Conservation (phyloP, 2,113 vertebrate genomes). For the Mormyrus lacerda region DNA sequence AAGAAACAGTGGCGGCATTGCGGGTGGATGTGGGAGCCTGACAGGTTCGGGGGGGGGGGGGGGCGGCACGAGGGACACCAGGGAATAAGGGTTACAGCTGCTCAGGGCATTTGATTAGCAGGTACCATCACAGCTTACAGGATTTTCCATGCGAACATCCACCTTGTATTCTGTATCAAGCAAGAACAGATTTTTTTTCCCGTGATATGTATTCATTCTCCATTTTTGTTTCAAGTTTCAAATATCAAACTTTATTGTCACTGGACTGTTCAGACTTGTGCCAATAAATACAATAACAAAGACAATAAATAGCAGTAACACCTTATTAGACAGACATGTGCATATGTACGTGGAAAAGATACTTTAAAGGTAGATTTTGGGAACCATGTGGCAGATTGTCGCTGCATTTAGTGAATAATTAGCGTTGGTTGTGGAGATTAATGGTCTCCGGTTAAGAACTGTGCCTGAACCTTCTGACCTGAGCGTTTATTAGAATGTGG, state of each 20-base stretch:
- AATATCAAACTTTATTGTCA: slow-evolving; percentile 25
- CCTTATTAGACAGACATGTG: neutral
- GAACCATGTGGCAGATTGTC: neutral
- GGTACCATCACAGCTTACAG: neutral
- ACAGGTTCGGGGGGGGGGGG: too few relatives aligned
- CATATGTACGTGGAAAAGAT: slow-evolving; percentile 48
- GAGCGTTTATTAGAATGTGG: neutral
- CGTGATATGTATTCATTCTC: neutral
- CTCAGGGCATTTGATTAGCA: neutral
- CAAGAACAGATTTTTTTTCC: neutral
- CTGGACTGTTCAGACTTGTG: neutral
- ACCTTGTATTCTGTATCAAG: neutral
- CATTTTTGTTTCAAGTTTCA: neutral
- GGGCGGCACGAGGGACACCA: neutral
- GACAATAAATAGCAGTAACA: neutral
- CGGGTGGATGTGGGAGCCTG: too few relatives aligned
- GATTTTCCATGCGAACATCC: neutral
- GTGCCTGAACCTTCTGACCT: neutral
- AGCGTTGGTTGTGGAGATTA: neutral
- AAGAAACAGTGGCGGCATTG: neutral
- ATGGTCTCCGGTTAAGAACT: neutral
- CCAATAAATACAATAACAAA: neutral
- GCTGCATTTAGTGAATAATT: neutral
- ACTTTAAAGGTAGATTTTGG: slow-evolving; percentile 24
- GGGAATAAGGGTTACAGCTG: slow-evolving; percentile 40